Evolutionary conservation across 2,888 invertebrate species (phyloP).

Genomic region (Synanthedon tipuliformis): DNA sequence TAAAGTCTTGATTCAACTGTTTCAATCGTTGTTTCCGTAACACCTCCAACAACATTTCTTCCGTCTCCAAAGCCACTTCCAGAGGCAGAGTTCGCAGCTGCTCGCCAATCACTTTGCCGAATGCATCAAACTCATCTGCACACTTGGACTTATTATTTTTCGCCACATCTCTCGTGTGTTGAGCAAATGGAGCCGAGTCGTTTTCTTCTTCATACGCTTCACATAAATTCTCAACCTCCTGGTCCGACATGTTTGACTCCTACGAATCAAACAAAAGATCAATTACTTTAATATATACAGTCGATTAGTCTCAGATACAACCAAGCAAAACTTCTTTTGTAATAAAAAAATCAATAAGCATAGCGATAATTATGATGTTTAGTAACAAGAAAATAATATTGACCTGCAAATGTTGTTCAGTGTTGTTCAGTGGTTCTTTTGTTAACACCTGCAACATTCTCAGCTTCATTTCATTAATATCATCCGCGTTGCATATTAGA

Average conservation of each 20-base stretch:
- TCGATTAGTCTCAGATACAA: too few species aligned
- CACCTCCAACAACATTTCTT: slow-evolving; percentile 6
- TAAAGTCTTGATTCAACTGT: neutral
- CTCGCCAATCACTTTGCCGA: slow-evolving; percentile 13
- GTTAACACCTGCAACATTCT: slow-evolving; percentile 13
- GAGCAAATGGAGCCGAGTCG: neutral
- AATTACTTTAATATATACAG: too few species aligned
- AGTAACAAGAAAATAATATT: neutral
- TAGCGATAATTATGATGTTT: too few species aligned
- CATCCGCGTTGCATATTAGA: slow-evolving; percentile 12
- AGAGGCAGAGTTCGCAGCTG: slow-evolving; percentile 13
- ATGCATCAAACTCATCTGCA: slow-evolving; percentile 10
- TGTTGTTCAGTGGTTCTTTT: neutral
- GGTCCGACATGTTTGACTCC: neutral
- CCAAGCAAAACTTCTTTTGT: too few species aligned
- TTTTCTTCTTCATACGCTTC: neutral
- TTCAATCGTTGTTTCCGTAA: slow-evolving; percentile 6
- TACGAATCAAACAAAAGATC: neutral
- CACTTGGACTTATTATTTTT: neutral
- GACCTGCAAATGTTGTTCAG: neutral
- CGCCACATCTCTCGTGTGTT: neutral
- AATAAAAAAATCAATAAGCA: too few species aligned
- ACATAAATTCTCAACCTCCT: neutral
- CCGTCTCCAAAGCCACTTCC: slow-evolving; percentile 11
- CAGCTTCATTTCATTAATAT: slow-evolving; percentile 12